Evolutionary conservation across 2,113 vertebrate species (phyloP).

Genomic region (Onychorhynchus coronatus): DNA sequence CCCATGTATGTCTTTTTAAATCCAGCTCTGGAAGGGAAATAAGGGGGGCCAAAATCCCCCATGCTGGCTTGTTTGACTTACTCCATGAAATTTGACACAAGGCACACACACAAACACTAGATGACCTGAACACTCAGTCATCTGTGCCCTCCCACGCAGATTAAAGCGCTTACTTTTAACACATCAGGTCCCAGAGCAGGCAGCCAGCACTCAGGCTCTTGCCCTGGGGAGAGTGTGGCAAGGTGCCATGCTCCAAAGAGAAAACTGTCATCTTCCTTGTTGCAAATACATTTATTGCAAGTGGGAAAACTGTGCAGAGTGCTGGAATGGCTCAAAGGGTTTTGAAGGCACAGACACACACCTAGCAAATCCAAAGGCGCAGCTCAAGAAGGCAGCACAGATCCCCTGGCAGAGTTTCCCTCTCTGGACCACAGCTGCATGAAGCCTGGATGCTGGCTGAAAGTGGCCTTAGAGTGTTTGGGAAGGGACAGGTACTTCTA

Average conservation of each 20-base stretch:
- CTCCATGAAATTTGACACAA: background rate
- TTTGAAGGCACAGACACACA: background rate
- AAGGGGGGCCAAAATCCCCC: background rate
- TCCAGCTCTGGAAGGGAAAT: background rate
- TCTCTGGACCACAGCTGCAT: background rate
- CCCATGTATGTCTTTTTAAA: background rate
- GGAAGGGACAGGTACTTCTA: background rate
- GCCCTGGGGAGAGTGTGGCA: rapidly evolving
- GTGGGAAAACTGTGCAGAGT: background rate
- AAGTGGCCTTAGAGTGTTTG: background rate
- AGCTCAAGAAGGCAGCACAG: background rate
- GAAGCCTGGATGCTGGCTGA: background rate
- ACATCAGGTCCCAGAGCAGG: background rate
- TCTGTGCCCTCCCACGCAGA: background rate
- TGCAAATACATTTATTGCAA: background rate
- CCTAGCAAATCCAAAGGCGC: background rate
- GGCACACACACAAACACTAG: background rate
- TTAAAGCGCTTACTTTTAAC: background rate
- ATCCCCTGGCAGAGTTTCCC: background rate
- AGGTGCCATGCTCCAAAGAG: rapidly evolving
- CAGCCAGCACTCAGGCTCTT: background rate
- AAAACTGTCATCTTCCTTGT: background rate
- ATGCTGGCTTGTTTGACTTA: background rate
- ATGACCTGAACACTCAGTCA: background rate
- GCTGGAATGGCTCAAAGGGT: background rate